Evolutionary conservation across 2,113 vertebrate genomes (phyloP).

Genomic region (Dipodomys merriami): DNA sequence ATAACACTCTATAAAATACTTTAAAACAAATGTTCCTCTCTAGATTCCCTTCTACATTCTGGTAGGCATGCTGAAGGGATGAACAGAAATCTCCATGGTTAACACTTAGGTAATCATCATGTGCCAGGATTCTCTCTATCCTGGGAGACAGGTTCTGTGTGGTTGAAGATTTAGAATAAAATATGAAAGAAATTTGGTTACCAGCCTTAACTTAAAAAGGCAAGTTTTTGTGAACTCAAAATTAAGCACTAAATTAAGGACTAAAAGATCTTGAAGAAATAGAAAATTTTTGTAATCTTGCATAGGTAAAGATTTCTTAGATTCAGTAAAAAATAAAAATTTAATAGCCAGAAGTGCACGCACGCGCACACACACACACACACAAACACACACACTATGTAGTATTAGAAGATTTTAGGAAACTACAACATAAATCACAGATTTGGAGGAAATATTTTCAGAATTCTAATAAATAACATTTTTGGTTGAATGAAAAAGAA

Average conservation of each 20-base stretch:
- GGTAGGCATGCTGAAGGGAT: not conserved
- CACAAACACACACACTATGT: not conserved
- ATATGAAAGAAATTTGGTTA: not conserved
- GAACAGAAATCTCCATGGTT: not conserved
- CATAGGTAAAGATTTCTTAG: not conserved
- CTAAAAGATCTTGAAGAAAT: not conserved
- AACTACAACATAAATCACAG: not conserved
- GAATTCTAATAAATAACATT: not conserved
- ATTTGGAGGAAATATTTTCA: not conserved
- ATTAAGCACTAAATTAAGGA: not conserved
- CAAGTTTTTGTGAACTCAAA: not conserved
- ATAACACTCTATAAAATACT: not conserved
- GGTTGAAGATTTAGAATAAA: not conserved
- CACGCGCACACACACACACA: fast-evolving
- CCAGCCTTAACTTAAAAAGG: not conserved
- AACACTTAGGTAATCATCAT: not conserved
- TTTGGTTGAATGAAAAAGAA: not conserved
- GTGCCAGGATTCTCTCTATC: not conserved
- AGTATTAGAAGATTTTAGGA: not conserved
- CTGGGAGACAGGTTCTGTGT: not conserved
- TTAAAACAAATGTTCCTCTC: not conserved
- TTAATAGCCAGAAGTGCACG: not conserved
- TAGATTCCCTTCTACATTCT: not conserved
- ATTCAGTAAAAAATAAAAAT: not conserved
- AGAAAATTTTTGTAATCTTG: not conserved